These are phyloP conservation scores for Hippocampus barbouri DNA, from an alignment of 2,113 vertebrate genomes.

Conservation along the genomic window DNA sequence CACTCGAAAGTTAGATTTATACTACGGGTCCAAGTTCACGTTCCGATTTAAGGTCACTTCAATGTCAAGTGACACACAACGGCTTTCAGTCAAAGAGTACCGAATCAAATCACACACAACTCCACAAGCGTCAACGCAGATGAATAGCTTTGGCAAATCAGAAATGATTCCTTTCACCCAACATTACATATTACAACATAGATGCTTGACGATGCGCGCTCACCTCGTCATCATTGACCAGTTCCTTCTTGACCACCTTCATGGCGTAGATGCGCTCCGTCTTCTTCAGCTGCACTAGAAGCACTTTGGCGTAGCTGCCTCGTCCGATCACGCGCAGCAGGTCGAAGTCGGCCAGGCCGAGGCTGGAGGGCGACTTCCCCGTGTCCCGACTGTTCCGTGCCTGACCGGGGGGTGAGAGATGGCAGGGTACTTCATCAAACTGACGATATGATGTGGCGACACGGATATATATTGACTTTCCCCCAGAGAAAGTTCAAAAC, in stretches of 20 bases:
- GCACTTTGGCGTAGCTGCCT: constrained; percentile 97
- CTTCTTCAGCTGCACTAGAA: constrained; percentile 93
- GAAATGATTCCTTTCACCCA: too few species aligned
- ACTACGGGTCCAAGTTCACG: neutral
- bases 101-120: too few species aligned
- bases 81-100: too few species aligned
- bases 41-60: too few species aligned
- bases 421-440: neutral
- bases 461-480: constrained; percentile 1
- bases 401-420: constrained; percentile 57
- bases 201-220: neutral
- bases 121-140: too few species aligned
- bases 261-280: constrained; percentile 98
- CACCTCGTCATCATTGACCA: constrained; percentile 98
- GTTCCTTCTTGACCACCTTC: constrained; percentile 99
- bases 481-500: neutral
- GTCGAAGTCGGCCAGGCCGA: constrained; percentile 94
- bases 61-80: too few species aligned
- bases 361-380: constrained; percentile 88
- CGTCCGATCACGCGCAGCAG: constrained; percentile 93
- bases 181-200: too few species aligned
- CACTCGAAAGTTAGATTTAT: neutral
- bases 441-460: neutral
- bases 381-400: constrained; percentile 88
- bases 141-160: too few species aligned